These are phyloP conservation scores for Hapalemur alaotrensis DNA, from an alignment of 2,797 vertebrate genomes.

Conservation along the genomic window DNA sequence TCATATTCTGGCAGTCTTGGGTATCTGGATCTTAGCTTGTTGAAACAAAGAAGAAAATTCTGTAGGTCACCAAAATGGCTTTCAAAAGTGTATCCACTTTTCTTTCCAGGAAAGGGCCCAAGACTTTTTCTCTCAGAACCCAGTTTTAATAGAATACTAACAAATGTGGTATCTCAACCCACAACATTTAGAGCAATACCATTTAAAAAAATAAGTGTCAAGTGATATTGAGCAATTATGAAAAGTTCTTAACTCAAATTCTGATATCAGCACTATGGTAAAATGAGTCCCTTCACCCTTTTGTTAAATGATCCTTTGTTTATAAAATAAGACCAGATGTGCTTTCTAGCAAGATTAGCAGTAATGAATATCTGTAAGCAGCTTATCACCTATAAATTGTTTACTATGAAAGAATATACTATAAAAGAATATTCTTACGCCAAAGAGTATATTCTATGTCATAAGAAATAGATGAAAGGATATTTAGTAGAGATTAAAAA, in stretches of 20 bases:
- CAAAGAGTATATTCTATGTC: background rate
- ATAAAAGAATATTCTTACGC: background rate
- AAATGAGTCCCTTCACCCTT: background rate
- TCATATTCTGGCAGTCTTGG: background rate
- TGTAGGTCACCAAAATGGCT: background rate
- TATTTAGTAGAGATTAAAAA: background rate
- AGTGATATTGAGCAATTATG: background rate
- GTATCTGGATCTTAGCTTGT: background rate
- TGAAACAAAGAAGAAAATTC: background rate
- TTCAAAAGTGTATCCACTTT: background rate
- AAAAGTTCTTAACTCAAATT: background rate
- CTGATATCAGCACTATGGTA: background rate
- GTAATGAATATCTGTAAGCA: background rate
- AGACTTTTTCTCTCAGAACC: background rate
- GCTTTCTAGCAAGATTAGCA: background rate
- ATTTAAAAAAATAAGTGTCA: background rate
- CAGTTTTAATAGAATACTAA: background rate
- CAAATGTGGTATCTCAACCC: background rate
- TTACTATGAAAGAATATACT: background rate
- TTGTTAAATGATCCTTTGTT: background rate
- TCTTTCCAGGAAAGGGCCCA: background rate
- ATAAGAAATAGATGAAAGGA: background rate
- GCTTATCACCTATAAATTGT: background rate
- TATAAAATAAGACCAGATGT: background rate
- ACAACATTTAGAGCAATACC: background rate